A percentile compares a stretch with the other conserved stretches of the same genome.
phyloP scores from a whole-genome alignment of 2,113 vertebrate genomes.

The Copsychus sechellarum region DNA sequence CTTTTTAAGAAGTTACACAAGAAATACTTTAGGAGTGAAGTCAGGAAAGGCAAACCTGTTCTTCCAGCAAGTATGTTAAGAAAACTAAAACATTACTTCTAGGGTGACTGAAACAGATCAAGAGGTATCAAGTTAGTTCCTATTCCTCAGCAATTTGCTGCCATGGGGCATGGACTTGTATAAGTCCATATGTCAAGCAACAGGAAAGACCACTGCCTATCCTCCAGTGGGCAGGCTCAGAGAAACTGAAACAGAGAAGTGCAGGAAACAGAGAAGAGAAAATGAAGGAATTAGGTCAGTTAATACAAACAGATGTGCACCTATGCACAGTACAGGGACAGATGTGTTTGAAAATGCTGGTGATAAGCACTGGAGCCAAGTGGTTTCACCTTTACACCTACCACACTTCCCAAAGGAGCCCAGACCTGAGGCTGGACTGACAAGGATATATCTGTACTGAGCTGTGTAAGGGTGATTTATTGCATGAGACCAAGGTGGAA shows the following conservation, averaged over 20 bases:
- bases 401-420: background rate
- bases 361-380: background rate
- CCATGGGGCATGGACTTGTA: background rate
- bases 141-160: background rate
- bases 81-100: background rate
- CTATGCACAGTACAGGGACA: background rate
- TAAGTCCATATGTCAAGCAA: background rate
- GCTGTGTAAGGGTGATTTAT: background rate
- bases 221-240: background rate
- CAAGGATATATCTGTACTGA: background rate
- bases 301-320: background rate
- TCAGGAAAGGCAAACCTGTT: slow-evolving; percentile 7
- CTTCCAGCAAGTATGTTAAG: background rate
- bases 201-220: background rate
- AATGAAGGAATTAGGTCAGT: background rate
- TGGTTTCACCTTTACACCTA: background rate
- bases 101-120: background rate
- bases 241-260: background rate
- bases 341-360: background rate
- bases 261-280: background rate
- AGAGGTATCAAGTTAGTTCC: background rate
- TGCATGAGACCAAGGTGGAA: background rate
- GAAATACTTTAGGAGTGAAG: background rate
- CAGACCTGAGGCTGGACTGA: background rate
- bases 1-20: slow-evolving; percentile 5